Evolutionary conservation across 2,113 vertebrate species (phyloP), one percentile per base, ranked within the genome.

Genomic region (Solenodon paradoxus): DNA sequence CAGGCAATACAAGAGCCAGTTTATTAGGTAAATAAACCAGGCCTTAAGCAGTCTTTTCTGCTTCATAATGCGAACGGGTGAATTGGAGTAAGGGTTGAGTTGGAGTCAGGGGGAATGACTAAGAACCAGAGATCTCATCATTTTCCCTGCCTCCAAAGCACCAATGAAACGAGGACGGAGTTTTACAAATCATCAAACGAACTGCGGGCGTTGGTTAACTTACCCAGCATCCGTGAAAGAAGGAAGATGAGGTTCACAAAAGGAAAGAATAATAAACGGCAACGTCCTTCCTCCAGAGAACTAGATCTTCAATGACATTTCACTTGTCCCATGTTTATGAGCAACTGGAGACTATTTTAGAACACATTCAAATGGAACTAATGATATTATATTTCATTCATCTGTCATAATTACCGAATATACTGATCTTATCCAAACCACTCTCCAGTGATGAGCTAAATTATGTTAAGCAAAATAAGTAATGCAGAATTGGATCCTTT

Each of bases 1-100:
- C 98, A 98, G 98, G 98, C 96, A 89, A 98, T 98, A 98, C 97
- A 97, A 98, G 97, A 97, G 98, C 98, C 97, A 98, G 99, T 99
- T 99, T 98, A 99, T 99, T 98, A 98, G 98, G 98, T 98, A 99
- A 99, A 99, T 98, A 99, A 99, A 98, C 98, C 98, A 97, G 97
- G 98, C 94, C 97, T 75, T 88, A 53, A 97, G 97, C 96, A 96
- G 97, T 88, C 64, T 94, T 96, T 97, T 98, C 97, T 98, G 97
- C 93, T 97, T 96, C 88, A 81, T 96, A 97, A 98, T 98, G 97
- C 98, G 97, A 97, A 94, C 89, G 78, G 88, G 88, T 3, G 20
- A 74, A 88, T 22, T 24, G 75, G 83, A 68, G 35, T 4, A 38
- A 66, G 79, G 55, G 64, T 24, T 69, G 66, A 72, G 84, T 24